Percentiles rank a stretch among this genome's conserved stretches.
phyloP scores from a whole-genome alignment of 1,140 invertebrate genomes.

The Trichonephila inaurata region DNA sequence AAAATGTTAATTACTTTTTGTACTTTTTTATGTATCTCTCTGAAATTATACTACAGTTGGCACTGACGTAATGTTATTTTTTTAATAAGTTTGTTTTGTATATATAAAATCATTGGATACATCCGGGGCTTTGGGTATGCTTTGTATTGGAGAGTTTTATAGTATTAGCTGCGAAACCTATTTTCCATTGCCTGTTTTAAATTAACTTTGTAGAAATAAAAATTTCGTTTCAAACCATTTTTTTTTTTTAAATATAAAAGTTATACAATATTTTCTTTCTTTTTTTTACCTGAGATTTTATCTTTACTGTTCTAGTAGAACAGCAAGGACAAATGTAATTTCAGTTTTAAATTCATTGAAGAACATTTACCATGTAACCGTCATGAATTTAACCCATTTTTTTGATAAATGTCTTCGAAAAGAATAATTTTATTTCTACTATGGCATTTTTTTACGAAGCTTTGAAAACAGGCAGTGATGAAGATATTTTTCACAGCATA shows the following conservation, averaged over 20 bases:
- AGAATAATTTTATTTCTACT: background rate
- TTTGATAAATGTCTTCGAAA: too few species aligned
- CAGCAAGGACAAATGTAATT: too few species aligned
- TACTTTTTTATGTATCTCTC: too few species aligned
- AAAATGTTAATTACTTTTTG: background rate
- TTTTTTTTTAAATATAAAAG: too few species aligned
- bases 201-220: background rate
- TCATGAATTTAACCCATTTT: too few species aligned
- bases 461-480: background rate
- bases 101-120: slow-evolving; percentile 14
- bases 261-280: too few species aligned
- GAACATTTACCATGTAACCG: too few species aligned
- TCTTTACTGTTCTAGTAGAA: too few species aligned
- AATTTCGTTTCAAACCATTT: background rate
- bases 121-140: background rate
- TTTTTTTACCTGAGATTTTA: too few species aligned
- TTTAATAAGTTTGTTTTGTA: background rate
- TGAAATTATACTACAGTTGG: background rate
- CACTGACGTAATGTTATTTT: background rate
- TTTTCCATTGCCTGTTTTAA: background rate
- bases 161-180: background rate
- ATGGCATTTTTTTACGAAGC: background rate
- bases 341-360: too few species aligned
- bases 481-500: background rate
- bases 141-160: background rate